Base-by-base conservation (phyloP, 2,797 vertebrate genomes). In the Pantherophis alleghaniensis region DNA sequence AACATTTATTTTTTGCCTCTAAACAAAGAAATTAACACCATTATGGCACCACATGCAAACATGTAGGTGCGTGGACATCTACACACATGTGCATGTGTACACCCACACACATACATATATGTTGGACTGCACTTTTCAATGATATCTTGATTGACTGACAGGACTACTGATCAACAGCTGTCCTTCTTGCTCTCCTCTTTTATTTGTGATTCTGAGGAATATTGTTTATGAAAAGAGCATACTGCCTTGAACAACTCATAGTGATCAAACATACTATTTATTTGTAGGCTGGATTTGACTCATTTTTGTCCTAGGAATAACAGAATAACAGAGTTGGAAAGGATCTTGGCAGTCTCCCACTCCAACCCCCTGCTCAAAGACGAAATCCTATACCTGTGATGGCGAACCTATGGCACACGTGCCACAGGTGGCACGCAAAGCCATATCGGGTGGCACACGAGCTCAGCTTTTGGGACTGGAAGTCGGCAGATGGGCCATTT, bases 1-100 rank as follows among this genome's bases (percentile, higher is more conserved):
- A 96, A 93, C 94, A 94, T 93, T 93, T 96, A 86, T 5, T 96
- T 56, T 92, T 87, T n/a, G 24, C 26, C 92, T 42, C 93, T 53
- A 47, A 86, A 69, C 7, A 95, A 28, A 47, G 94, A 96, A 95
- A 94, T 53, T 24, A 94, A 96, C 94, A n/a, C 0, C 11, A 47
- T 95, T 94, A 89, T 6, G 90, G 90, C 63, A 91, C 22, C 79
- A 5, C 28, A 22, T 3, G 16, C 69, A 74, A n/a, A 14, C 63
- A 66, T 0, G 1, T 26, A 1, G 26, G 4, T 13, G 4, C 1
- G 5, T 32, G 18, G 6, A 37, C 5, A 20, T 14, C 3, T 10
- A 12, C 24, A 18, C 7, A 7, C 14, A 9, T 4, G 7, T n/a
- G 28, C 11, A 14, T 22, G 87, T 53, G 51, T 53, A 53, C 51